phyloP scores from a whole-genome alignment of 2,113 vertebrate genomes.

The Damaliscus lunatus region DNA sequence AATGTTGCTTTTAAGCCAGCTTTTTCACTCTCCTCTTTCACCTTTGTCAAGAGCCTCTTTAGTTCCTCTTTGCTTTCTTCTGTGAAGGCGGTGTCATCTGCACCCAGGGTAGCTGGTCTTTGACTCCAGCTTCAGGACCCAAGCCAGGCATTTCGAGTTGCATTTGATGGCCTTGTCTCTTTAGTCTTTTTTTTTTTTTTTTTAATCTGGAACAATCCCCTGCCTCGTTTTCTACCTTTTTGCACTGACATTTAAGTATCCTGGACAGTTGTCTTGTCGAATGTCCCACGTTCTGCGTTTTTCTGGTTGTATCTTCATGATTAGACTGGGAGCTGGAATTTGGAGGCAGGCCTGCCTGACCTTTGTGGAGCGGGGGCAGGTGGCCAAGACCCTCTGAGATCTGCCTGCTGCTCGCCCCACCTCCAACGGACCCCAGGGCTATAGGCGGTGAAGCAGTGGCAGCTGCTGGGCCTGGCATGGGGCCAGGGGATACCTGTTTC shows the following conservation, averaged over 20 bases:
- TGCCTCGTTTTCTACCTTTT: background rate
- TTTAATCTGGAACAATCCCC: background rate
- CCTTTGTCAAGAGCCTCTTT: background rate
- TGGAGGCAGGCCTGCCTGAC: background rate
- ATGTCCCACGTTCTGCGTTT: background rate
- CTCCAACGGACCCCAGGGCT: background rate
- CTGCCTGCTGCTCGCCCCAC: background rate
- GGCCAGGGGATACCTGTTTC: background rate
- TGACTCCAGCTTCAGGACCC: background rate
- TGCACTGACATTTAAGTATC: background rate
- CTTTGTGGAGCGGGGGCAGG: background rate
- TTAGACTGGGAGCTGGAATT: background rate
- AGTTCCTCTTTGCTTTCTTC: background rate
- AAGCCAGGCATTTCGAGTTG: accelerated
- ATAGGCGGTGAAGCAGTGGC: background rate
- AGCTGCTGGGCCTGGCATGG: background rate
- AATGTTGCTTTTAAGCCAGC: background rate
- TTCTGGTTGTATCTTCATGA: background rate
- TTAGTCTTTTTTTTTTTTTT: background rate
- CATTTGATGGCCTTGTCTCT: background rate
- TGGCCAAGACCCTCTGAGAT: background rate
- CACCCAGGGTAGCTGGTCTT: accelerated
- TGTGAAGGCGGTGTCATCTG: background rate
- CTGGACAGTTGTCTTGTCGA: background rate
- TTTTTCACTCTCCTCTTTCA: background rate